Evolutionary conservation across 2,113 vertebrate genomes (phyloP), one percentile per base, ranked within the genome.

Genomic region (Thomomys bottae): DNA sequence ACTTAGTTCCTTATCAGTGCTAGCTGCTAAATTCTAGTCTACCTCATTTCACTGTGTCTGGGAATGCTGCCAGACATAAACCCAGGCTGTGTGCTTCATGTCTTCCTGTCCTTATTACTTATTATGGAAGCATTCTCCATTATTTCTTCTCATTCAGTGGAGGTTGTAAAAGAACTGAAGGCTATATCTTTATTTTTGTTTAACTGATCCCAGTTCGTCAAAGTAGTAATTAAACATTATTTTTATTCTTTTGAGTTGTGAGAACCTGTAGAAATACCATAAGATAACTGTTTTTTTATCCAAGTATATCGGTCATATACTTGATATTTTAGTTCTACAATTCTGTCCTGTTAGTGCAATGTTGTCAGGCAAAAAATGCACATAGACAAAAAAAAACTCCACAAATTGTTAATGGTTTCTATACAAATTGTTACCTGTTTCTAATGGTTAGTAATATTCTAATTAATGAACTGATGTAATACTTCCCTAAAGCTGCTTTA

Each of bases 61-160:
- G 40, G 42, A 34, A 6, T 30, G 18, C 15, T 18, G 36, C 17
- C 23, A 42, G 57, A 42, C 15, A 21, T 30, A 61, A 23, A 71
- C 17, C 24, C 20, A 64, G 6, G n/a, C 30, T 45, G 8, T 26
- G 28, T 42, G 70, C 76, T 23, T 32, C 30, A 24, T 5, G 4
- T 38, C 79, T 36, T 76, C 54, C 6, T 36, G 11, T 21, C 40
- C 32, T 2, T 61, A 21, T 59, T 80, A 24, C 26, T 70, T 83
- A 71, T 12, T 30, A 7, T n/a, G 59, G 10, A 72, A 70, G 5
- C 5, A 4, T n/a, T 86, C 26, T 67, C 28, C 42, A 67, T 67
- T 90, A 73, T 66, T 71, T 79, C n/a, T 91, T 71, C 73, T 64
- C 30, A 83, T 77, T 89, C 42, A 32, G 32, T 78, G 91, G 73